phyloP scores from a whole-genome alignment of 2,797 vertebrate genomes.

The Chlorospingus semifuscus region DNA sequence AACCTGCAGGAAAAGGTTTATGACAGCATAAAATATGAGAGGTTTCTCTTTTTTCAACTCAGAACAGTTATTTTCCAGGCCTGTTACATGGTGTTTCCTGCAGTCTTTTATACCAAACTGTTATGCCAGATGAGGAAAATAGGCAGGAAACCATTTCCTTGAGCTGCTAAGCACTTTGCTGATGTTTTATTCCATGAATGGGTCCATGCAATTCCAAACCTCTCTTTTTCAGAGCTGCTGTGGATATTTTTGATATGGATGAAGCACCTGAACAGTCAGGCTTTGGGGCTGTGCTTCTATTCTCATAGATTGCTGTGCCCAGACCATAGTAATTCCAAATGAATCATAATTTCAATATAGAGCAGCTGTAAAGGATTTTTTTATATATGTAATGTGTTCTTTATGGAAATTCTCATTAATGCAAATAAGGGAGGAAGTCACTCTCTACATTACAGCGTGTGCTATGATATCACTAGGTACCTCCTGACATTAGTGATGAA shows the following conservation, averaged over 20 bases:
- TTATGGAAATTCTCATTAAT: slow-evolving; percentile 65
- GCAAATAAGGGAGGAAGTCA: slow-evolving; percentile 49
- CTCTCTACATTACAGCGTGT: neutral
- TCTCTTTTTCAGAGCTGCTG: neutral
- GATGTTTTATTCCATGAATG: neutral
- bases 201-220: neutral
- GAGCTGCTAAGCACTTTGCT: neutral
- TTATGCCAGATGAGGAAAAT: neutral
- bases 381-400: slow-evolving; percentile 32
- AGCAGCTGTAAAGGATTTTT: slow-evolving; percentile 45
- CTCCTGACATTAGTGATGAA: slow-evolving; percentile 49
- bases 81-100: neutral
- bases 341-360: slow-evolving; percentile 22
- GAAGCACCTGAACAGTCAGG: neutral
- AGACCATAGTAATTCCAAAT: neutral
- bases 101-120: neutral
- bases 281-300: neutral
- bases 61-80: neutral
- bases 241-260: neutral
- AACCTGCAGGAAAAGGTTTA: slow-evolving; percentile 35
- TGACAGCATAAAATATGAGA: neutral
- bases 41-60: slow-evolving; percentile 6
- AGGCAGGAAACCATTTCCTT: neutral
- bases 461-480: slow-evolving; percentile 24
- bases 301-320: neutral